Evolutionary conservation across 2,888 invertebrate species (phyloP).

Genomic region (Acanthococcus lagerstroemiae): DNA sequence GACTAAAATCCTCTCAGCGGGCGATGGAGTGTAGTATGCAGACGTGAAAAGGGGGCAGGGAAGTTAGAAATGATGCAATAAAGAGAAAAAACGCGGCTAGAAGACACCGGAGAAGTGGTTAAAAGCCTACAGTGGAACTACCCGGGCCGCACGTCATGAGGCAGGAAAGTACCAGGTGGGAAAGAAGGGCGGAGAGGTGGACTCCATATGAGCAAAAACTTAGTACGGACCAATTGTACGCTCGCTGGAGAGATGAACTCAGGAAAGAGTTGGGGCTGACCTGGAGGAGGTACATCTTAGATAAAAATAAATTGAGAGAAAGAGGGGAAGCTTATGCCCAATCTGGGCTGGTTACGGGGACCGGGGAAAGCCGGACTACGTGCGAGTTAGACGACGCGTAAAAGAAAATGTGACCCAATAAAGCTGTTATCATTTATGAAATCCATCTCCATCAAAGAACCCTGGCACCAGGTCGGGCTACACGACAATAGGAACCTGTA

Average conservation of each 20-base stretch:
- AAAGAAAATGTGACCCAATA: too few relatives aligned
- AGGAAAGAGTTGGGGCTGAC: background rate
- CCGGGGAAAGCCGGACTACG: background rate
- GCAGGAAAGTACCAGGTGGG: background rate
- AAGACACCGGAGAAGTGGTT: background rate
- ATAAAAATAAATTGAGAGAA: background rate
- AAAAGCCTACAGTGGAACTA: background rate
- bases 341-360: background rate
- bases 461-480: too few relatives aligned
- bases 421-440: too few relatives aligned
- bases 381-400: too few relatives aligned
- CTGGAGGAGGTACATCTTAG: background rate
- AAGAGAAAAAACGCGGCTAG: background rate
- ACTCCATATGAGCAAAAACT: background rate
- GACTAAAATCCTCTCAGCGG: too few relatives aligned
- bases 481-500: too few relatives aligned
- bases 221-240: background rate
- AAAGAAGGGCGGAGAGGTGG: background rate
- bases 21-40: background rate
- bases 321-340: background rate
- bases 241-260: background rate
- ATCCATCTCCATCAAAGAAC: too few relatives aligned
- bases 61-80: background rate
- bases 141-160: background rate
- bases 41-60: background rate